Percentiles rank a stretch among this genome's conserved stretches.
phyloP scores from a whole-genome alignment of 2,797 vertebrate species.

The Brachyrhaphis roseni region DNA sequence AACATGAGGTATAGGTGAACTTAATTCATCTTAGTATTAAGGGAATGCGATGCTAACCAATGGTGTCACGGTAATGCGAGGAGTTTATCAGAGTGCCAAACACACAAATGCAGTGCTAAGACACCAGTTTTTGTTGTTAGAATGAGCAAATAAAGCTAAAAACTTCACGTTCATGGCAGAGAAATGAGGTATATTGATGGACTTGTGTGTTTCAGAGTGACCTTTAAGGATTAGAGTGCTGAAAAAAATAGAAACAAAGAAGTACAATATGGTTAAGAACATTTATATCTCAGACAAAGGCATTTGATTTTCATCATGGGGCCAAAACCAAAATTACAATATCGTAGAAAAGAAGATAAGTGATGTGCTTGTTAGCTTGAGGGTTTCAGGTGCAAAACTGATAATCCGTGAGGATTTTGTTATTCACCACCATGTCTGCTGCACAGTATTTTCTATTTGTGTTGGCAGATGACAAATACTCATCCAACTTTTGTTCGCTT shows the following conservation, averaged over 20 bases:
- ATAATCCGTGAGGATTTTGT: slow-evolving; percentile 29
- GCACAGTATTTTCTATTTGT: not conserved
- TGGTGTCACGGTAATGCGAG: not conserved
- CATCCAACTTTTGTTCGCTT: not conserved
- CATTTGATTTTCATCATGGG: slow-evolving; percentile 37
- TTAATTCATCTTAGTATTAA: not conserved
- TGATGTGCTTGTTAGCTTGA: slow-evolving; percentile 37
- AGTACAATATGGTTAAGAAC: not conserved
- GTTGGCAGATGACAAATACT: not conserved
- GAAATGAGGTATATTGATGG: not conserved
- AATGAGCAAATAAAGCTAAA: not conserved
- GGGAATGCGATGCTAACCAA: not conserved
- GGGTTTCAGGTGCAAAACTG: slow-evolving; percentile 30
- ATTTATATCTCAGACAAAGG: slow-evolving; percentile 29
- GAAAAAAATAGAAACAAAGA: not conserved
- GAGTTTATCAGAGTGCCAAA: not conserved
- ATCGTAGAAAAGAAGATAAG: slow-evolving; percentile 45
- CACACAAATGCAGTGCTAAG: not conserved
- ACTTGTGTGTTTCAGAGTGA: slow-evolving; percentile 1
- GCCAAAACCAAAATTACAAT: slow-evolving; percentile 44
- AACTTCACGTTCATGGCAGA: not conserved
- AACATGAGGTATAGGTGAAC: not conserved
- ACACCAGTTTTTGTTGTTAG: not conserved
- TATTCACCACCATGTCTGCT: slow-evolving; percentile 6
- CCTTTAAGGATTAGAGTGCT: not conserved